Percentiles rank a stretch among this genome's conserved stretches.
Conservation (phyloP, 2,797 vertebrate genomes). For the Passerculus sandwichensis region DNA sequence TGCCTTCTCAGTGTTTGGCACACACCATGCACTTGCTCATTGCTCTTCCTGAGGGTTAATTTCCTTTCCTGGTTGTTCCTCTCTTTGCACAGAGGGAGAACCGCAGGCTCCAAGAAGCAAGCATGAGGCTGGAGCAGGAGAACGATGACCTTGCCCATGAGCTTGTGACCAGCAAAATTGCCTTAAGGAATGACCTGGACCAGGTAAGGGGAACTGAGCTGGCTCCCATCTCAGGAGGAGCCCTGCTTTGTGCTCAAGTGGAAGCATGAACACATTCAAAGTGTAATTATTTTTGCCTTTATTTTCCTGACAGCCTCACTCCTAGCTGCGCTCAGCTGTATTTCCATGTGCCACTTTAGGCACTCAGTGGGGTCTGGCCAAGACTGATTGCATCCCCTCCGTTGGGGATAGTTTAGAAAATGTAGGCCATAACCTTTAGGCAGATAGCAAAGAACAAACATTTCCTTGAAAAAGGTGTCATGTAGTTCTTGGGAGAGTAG, state of each 20-base stretch:
- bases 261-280: neutral
- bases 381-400: neutral
- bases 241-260: neutral
- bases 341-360: neutral
- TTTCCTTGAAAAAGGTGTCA: neutral
- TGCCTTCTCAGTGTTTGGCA: conserved; percentile 7
- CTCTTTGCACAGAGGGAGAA: conserved; percentile 88
- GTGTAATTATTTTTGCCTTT: neutral
- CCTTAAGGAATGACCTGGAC: conserved; percentile 94
- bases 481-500: accelerated
- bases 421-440: neutral
- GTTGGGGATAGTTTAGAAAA: neutral
- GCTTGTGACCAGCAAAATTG: conserved; percentile 98
- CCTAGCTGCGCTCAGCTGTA: neutral
- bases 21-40: neutral
- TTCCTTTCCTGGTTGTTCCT: conserved; percentile 45
- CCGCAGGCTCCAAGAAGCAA: conserved; percentile 95
- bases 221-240: neutral
- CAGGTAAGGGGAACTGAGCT: conserved; percentile 80
- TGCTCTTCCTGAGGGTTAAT: conserved; percentile 30
- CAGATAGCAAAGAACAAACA: neutral
- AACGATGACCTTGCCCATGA: conserved; percentile 98
- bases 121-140: conserved; percentile 97
- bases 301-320: neutral
- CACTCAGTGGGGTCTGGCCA: neutral